Evolutionary conservation across 2,113 vertebrate species (phyloP).

Genomic region (Zosterops borbonicus): DNA sequence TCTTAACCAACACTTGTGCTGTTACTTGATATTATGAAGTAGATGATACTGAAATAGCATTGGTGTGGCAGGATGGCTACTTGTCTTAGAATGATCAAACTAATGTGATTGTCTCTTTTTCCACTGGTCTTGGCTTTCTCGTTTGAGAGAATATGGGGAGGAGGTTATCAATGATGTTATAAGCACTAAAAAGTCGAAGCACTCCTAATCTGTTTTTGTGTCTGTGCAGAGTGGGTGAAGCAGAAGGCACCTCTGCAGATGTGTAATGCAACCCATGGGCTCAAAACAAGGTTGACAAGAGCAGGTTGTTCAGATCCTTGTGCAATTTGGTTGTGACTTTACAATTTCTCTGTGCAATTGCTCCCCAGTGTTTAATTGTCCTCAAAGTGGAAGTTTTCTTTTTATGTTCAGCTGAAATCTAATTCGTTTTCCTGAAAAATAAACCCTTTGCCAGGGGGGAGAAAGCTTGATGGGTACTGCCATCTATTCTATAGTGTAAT

Average conservation of each 20-base stretch:
- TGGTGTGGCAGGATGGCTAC: neutral
- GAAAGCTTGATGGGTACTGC: neutral
- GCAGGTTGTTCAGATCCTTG: neutral
- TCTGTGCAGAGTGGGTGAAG: neutral
- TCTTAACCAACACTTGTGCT: neutral
- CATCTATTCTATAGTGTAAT: neutral
- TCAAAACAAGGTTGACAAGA: neutral
- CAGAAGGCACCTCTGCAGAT: neutral
- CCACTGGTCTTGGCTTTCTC: neutral
- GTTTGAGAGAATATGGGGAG: neutral
- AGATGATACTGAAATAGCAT: neutral
- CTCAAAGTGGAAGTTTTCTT: neutral
- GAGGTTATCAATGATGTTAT: neutral
- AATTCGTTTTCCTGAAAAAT: neutral
- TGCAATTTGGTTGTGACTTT: neutral
- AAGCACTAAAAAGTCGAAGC: neutral
- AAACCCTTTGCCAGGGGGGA: neutral
- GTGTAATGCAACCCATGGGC: rapidly evolving
- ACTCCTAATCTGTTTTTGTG: neutral
- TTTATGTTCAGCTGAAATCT: neutral
- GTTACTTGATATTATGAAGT: neutral
- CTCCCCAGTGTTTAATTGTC: neutral
- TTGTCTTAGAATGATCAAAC: neutral
- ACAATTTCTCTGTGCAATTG: neutral
- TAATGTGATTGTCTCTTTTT: neutral